Conservation (phyloP, 2,888 invertebrate genomes). For the Orthosia cruda region DNA sequence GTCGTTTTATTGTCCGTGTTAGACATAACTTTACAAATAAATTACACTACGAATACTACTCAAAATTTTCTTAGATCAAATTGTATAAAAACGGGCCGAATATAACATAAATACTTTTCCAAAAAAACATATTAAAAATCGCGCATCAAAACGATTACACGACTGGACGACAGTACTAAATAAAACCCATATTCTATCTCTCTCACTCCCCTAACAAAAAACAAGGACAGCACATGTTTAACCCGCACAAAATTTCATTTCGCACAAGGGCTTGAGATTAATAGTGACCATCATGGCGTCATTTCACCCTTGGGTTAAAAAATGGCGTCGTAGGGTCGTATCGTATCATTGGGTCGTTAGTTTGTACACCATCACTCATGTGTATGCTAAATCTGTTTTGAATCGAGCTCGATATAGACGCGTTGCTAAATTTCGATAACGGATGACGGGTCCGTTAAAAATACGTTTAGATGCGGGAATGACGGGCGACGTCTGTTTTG, state of each 20-base stretch:
- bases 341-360: conserved; percentile 86
- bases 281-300: conserved; percentile 74
- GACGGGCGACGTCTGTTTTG: conserved; percentile 42
- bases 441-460: conserved; percentile 59
- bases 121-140: conserved; percentile 49
- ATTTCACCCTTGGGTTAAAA: conserved; percentile 84
- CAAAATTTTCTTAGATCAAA: no score
- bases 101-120: no score
- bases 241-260: conserved; percentile 62
- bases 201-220: neutral
- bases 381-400: conserved; percentile 81
- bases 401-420: conserved; percentile 67
- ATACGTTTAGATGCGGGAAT: conserved; percentile 45
- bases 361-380: conserved; percentile 85
- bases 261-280: conserved; percentile 79
- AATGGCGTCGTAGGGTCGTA: conserved; percentile 84
- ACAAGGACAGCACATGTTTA: conserved; percentile 39
- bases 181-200: conserved; percentile 14
- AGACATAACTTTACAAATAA: no score
- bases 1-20: no score
- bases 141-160: conserved; percentile 37
- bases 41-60: no score
- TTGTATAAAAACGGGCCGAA: no score
- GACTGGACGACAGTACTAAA: conserved; percentile 43
- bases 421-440: conserved; percentile 66